These are phyloP conservation scores for Heliothis subflexa DNA, from an alignment of 1,140 invertebrate species.

Conservation along the genomic window DNA sequence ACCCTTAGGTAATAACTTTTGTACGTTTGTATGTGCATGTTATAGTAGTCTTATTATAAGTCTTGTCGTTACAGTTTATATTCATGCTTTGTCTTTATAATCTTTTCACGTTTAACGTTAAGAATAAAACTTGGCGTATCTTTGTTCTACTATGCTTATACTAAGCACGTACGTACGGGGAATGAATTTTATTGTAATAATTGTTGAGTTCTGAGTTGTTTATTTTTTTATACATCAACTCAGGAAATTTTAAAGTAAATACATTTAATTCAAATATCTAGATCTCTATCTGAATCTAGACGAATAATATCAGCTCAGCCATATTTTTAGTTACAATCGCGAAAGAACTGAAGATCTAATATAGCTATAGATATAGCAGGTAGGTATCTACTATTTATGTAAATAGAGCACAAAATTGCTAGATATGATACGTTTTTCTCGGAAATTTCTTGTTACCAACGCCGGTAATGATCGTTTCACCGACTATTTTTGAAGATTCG, in stretches of 20 bases:
- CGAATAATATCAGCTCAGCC: too few species aligned
- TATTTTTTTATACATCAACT: too few species aligned
- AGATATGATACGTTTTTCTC: background rate
- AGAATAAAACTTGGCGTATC: constrained; percentile 33
- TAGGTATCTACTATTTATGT: background rate
- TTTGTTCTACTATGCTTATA: constrained; percentile 15
- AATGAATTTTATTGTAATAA: constrained; percentile 22
- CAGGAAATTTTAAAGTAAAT: too few species aligned
- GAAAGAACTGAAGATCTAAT: too few species aligned
- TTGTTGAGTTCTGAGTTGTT: background rate
- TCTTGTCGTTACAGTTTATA: constrained; percentile 18
- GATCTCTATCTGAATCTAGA: too few species aligned
- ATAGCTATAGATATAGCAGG: too few species aligned
- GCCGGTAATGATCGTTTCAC: background rate
- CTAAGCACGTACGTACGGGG: constrained; percentile 17
- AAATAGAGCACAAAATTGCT: background rate
- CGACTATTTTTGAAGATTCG: background rate
- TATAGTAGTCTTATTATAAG: constrained; percentile 9
- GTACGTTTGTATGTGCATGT: background rate
- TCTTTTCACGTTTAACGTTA: constrained; percentile 40
- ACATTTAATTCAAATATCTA: too few species aligned
- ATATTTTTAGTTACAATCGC: too few species aligned
- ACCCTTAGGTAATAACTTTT: constrained; percentile 26
- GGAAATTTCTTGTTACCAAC: background rate
- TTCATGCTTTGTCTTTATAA: constrained; percentile 24